Evolutionary conservation across 2,113 vertebrate genomes (phyloP).

Genomic region (Myotis davidii): DNA sequence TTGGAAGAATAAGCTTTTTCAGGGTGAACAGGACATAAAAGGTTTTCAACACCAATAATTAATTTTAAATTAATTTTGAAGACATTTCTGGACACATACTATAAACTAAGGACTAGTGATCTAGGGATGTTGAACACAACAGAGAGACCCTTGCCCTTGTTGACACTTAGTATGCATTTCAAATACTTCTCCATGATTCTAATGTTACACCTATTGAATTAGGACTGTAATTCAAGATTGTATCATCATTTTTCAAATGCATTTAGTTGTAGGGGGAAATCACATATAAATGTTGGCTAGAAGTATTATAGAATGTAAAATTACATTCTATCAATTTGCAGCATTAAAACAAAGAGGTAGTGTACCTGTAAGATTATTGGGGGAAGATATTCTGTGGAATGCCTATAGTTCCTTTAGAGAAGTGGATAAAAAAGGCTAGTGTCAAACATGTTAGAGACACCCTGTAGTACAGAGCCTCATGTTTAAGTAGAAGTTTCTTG

Average conservation of each 20-base stretch:
- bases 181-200: background rate
- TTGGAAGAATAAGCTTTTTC: slow-evolving; percentile 4
- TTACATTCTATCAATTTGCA: background rate
- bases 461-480: background rate
- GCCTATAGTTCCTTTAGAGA: background rate
- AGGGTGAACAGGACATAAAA: background rate
- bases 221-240: background rate
- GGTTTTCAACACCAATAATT: background rate
- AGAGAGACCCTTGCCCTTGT: background rate
- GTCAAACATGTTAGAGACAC: background rate
- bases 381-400: background rate
- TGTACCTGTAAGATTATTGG: background rate
- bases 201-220: background rate
- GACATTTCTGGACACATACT: background rate
- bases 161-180: background rate
- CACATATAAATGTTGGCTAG: background rate
- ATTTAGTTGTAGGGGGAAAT: background rate
- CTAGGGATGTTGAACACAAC: background rate
- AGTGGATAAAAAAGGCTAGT: background rate
- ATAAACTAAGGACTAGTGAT: background rate
- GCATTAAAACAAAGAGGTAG: background rate
- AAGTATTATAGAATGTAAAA: background rate
- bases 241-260: background rate
- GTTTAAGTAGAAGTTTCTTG: background rate
- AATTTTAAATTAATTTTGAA: background rate